A percentile compares a stretch with the other conserved stretches of the same genome.
phyloP scores from a whole-genome alignment of 2,113 vertebrate species.

The Gorilla gorilla region DNA sequence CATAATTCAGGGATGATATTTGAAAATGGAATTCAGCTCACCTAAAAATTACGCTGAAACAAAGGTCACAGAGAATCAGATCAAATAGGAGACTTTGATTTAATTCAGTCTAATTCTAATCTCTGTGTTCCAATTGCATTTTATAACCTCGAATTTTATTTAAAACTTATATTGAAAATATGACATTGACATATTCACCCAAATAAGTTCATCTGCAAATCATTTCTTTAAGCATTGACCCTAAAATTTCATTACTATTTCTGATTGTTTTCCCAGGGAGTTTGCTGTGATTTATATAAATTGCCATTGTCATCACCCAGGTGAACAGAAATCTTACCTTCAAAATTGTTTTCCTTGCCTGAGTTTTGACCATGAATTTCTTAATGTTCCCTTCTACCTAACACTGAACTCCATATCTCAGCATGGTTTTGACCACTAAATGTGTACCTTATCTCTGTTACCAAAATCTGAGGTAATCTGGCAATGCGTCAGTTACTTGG shows the following conservation, averaged over 20 bases:
- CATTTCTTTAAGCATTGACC: background rate
- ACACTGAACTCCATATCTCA: background rate
- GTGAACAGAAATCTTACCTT: background rate
- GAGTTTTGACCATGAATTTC: background rate
- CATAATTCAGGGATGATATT: background rate
- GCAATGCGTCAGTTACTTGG: background rate
- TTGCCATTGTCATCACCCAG: background rate
- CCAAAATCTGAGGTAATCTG: background rate
- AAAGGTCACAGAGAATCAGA: background rate
- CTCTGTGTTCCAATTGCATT: conserved; percentile 42
- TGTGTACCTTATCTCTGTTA: background rate
- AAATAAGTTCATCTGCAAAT: background rate
- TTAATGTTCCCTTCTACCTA: background rate
- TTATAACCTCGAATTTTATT: conserved; percentile 47
- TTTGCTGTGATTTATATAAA: background rate
- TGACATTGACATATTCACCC: background rate
- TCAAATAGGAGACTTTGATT: background rate
- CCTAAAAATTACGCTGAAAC: background rate
- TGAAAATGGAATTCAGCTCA: background rate
- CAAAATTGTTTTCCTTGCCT: background rate
- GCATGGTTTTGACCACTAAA: background rate
- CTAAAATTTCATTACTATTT: background rate
- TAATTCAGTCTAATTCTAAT: conserved; percentile 32
- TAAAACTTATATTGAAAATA: conserved; percentile 50
- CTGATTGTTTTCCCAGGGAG: background rate